Evolutionary conservation across 2,888 invertebrate genomes (phyloP), one percentile per base, ranked within the genome.

Genomic region (Mesorhabditis sp.): DNA sequence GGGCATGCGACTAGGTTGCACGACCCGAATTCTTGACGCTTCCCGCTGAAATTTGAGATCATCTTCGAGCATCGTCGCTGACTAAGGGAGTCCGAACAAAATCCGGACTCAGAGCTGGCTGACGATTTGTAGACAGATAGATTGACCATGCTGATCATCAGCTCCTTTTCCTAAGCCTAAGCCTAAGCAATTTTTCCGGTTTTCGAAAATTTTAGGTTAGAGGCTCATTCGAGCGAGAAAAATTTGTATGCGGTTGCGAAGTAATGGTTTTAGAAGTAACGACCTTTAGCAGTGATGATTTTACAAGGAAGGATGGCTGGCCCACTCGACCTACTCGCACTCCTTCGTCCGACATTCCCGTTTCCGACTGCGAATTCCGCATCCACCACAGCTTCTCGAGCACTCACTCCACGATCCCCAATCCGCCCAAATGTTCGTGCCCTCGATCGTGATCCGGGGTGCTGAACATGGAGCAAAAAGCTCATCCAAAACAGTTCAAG

Each of bases 321-420:
- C 42, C 6, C 15, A 43, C 4, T 67, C 7, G 0, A 74, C 81
- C 71, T 70, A 83, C 83, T 77, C 74, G 83, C 85, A 85, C 28
- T 77, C 76, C 58, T 74, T 77, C 2, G 77, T 78, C 4, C 74
- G 71, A 67, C 85, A 85, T 7, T 70, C 65, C 5, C 84, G 66
- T 0, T 78, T 70, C 13, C 83, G 70, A 63, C 76, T 75, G 15
- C 76, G 68, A 64, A 83, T 80, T 61, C 84, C 84, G 65, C 84
- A 84, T 7, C 80, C 84, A 5, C 84, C 84, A 72, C 84, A 84
- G 6, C 78, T 74, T 45, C 80, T 70, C 10, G 80, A 78, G 65
- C 85, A 85, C 67, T 70, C 74, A 6, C 80, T 77, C 84, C 84
- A 85, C 7, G 74, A 74, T 10, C 80, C 82, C 85, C 85, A 85